phyloP scores from a whole-genome alignment of 2,888 invertebrate species.

The Coelopa pilipes region DNA sequence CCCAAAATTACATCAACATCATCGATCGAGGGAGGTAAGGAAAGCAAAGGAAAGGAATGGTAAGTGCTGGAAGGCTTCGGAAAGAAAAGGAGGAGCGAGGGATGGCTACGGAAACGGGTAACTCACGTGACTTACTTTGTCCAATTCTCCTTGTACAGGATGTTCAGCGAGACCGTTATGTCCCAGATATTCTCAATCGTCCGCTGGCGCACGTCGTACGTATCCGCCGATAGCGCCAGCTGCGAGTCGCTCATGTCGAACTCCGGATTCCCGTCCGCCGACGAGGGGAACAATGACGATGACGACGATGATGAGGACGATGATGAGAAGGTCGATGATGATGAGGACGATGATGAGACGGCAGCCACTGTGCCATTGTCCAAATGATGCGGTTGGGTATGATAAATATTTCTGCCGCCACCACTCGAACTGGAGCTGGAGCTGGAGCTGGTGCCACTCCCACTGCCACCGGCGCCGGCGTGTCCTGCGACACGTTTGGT shows the following conservation, averaged over 20 bases:
- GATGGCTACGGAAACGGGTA: neutral
- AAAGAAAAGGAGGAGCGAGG: neutral
- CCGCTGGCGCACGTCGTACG: slow-evolving; percentile 72
- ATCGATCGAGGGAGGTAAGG: slow-evolving; percentile 13
- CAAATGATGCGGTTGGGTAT: slow-evolving; percentile 50
- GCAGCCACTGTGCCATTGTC: slow-evolving; percentile 57
- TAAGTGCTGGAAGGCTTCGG: neutral
- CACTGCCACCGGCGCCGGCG: slow-evolving; percentile 38
- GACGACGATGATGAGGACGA: slow-evolving; percentile 33
- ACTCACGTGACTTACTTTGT: slow-evolving; percentile 74
- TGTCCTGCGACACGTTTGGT: slow-evolving; percentile 58
- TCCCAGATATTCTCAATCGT: slow-evolving; percentile 93
- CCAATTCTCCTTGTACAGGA: slow-evolving; percentile 91
- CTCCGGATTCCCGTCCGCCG: slow-evolving; percentile 40
- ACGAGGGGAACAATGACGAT: slow-evolving; percentile 43
- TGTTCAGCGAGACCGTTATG: slow-evolving; percentile 87
- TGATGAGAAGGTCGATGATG: slow-evolving; percentile 32
- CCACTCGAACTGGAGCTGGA: slow-evolving; percentile 33
- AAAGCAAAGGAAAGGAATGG: neutral
- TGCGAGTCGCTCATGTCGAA: slow-evolving; percentile 54
- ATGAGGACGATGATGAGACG: slow-evolving; percentile 46
- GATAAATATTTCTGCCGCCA: slow-evolving; percentile 42
- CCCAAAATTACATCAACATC: too few relatives aligned
- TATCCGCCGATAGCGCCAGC: slow-evolving; percentile 63
- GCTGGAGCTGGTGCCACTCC: slow-evolving; percentile 37